phyloP scores from a whole-genome alignment of 2,797 vertebrate species.

The Gobio occitaniae region DNA sequence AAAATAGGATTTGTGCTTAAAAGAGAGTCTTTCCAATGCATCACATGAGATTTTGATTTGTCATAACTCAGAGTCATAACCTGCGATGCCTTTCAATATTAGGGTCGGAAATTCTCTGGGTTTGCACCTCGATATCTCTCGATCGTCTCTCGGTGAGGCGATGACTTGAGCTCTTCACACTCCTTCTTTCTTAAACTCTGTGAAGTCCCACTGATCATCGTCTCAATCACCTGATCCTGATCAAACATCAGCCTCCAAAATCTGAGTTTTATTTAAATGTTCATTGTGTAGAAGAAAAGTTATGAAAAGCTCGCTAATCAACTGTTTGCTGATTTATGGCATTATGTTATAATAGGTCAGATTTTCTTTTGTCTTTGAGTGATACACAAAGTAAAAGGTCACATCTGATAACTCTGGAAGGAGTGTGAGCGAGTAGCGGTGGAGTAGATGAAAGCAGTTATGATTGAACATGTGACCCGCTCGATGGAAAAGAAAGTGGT shows the following conservation, averaged over 20 bases:
- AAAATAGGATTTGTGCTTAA: not conserved
- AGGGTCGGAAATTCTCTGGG: constrained; percentile 7
- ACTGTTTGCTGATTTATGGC: not conserved
- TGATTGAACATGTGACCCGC: not conserved
- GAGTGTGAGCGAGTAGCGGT: not conserved
- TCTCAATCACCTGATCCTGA: constrained; percentile 21
- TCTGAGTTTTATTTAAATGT: no score
- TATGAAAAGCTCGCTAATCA: not conserved
- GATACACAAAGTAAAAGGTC: not conserved
- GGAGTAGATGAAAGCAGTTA: not conserved
- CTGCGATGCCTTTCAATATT: not conserved
- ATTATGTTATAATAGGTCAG: not conserved
- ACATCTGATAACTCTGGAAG: not conserved
- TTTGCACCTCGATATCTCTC: constrained; percentile 6
- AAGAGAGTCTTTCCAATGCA: not conserved
- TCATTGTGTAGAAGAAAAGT: not conserved
- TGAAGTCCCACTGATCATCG: constrained; percentile 37
- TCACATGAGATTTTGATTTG: constrained; percentile 15
- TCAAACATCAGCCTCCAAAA: not conserved
- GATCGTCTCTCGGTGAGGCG: constrained; percentile 29
- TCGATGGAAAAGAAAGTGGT: constrained; percentile 51
- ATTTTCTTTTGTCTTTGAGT: not conserved
- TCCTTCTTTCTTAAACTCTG: constrained; percentile 24
- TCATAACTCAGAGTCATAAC: constrained; percentile 4
- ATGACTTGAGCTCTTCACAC: not conserved